phyloP scores from a whole-genome alignment of 2,888 invertebrate species.

The Andrena chrysosceles region DNA sequence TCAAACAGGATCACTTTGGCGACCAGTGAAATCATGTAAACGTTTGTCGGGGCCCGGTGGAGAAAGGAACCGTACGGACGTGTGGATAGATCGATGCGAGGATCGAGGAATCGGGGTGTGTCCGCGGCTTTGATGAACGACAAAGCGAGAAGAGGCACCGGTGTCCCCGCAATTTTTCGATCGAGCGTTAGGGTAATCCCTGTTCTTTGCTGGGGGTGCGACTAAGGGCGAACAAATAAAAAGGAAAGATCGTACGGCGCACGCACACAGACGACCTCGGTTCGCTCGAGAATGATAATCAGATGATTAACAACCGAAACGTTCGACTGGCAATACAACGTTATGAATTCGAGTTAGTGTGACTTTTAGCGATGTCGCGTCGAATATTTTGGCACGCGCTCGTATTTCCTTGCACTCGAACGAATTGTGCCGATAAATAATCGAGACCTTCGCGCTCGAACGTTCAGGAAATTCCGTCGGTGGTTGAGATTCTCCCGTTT shows the following conservation, averaged over 20 bases:
- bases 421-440: constrained; percentile 31
- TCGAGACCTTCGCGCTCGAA: constrained; percentile 25
- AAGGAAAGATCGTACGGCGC: not conserved
- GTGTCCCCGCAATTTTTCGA: constrained; percentile 58
- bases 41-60: constrained; percentile 12
- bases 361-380: constrained; percentile 44
- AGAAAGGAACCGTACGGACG: constrained; percentile 27
- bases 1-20: constrained; percentile 53
- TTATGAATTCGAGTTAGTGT: constrained; percentile 57
- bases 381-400: constrained; percentile 52
- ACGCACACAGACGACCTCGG: not conserved
- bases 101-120: constrained; percentile 55
- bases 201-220: constrained; percentile 49
- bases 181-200: constrained; percentile 56
- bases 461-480: constrained; percentile 10
- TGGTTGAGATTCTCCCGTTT: constrained; percentile 11
- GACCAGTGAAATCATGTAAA: constrained; percentile 65
- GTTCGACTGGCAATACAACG: constrained; percentile 39
- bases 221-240: constrained; percentile 10
- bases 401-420: constrained; percentile 38
- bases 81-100: constrained; percentile 41
- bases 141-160: constrained; percentile 55
- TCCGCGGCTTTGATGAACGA: constrained; percentile 53
- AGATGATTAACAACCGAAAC: constrained; percentile 46
- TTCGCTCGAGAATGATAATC: constrained; percentile 37